Evolutionary conservation across 1,140 invertebrate genomes (phyloP).

Genomic region (Stegodyphus mimosarum): DNA sequence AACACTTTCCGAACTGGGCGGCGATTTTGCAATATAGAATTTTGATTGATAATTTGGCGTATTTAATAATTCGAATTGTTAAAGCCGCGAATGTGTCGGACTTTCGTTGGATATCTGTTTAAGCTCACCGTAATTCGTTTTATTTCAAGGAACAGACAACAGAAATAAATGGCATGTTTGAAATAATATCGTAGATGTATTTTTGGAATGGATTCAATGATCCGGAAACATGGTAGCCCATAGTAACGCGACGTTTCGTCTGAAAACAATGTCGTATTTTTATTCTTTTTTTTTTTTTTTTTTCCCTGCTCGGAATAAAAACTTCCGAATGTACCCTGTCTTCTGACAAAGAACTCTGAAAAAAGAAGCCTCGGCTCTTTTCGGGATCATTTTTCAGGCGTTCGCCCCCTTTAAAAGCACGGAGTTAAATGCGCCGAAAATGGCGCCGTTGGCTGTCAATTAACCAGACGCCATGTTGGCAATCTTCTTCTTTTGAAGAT

Average conservation of each 20-base stretch:
- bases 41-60: too few species aligned
- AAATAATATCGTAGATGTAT: slow-evolving; percentile 11
- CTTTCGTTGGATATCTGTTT: too few species aligned
- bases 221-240: slow-evolving; percentile 28
- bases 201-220: slow-evolving; percentile 43
- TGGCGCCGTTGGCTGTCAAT: slow-evolving; percentile 25
- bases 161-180: not conserved
- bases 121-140: too few species aligned
- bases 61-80: too few species aligned
- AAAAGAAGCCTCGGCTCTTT: too few species aligned
- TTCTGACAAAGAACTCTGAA: too few species aligned
- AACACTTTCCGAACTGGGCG: too few species aligned
- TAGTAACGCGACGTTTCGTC: slow-evolving; percentile 44
- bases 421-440: not conserved
- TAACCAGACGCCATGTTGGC: not conserved
- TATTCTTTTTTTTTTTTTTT: slow-evolving; percentile 7
- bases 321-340: too few species aligned
- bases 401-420: not conserved
- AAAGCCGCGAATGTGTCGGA: too few species aligned
- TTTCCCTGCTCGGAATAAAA: not conserved
- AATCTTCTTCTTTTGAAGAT: slow-evolving; percentile 5
- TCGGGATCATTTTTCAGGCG: too few species aligned
- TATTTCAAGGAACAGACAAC: too few species aligned
- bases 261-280: slow-evolving; percentile 45
- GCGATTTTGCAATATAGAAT: too few species aligned